Evolutionary conservation across 2,797 vertebrate species (phyloP), one percentile per base, ranked within the genome.

Genomic region (Alexandromys oeconomus): DNA sequence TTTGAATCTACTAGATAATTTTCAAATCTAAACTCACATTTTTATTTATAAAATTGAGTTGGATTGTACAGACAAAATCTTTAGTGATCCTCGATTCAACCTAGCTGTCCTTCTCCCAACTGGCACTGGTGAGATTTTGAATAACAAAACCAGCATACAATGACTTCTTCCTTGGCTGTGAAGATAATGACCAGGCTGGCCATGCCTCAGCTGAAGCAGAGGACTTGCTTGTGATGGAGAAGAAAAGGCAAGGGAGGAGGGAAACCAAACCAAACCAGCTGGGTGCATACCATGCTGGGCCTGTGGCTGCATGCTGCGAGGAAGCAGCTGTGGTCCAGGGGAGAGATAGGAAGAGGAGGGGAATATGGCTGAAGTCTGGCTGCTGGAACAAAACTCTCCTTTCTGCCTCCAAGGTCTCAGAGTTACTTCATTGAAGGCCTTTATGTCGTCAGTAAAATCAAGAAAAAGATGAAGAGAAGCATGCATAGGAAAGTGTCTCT

Each of bases 1-100:
- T 77, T 90, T 82, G 65, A 89, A 19, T 9, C 31, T 51, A 21
- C 2, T 76, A 43, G 23, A 12, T 86, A 80, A 48, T 71, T 54
- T 51, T 40, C 31, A 48, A 48, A 61, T 84, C 61, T 89, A 65
- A 51, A 77, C 6, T 77, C 29, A 11, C 7, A 9, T 76, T 51
- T 7, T n/a, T 80, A 81, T 82, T 90, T 82, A 79, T 31, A 90
- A 74, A 90, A 71, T 34, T 25, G 43, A 19, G 67, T 79, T 81
- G 46, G 40, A 65, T 46, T 13, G n/a, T 67, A 57, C 3, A 37
- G 69, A 76, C 27, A 81, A 63, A 90, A 81, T 48, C 13, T 37
- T 0, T 25, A 54, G 29, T 82, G 89, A 40, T 5, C 31, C 12
- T 76, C 27, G 6, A 1, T 91, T 43, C 40, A 85, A 51, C 48